Percentiles rank a stretch among this genome's conserved stretches.
These are phyloP conservation scores for Azemiops feae DNA, from an alignment of 2,113 vertebrate species.

Conservation along the genomic window DNA sequence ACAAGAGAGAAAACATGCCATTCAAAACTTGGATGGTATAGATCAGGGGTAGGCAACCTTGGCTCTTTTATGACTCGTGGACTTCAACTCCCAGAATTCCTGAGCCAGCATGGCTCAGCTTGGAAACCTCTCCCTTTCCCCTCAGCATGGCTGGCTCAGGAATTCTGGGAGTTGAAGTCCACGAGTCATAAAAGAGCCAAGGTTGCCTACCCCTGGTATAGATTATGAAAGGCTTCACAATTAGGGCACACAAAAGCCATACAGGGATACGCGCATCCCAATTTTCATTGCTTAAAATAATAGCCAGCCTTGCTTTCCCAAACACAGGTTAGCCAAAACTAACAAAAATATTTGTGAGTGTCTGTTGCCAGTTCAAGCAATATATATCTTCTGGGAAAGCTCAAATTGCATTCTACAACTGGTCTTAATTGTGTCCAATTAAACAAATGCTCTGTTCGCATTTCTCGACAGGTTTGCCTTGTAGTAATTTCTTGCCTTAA, in stretches of 20 bases:
- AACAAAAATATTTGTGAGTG: background rate
- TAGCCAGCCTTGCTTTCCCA: background rate
- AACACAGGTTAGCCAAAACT: background rate
- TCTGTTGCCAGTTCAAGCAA: background rate
- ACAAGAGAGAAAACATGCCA: background rate
- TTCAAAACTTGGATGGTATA: background rate
- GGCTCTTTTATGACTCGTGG: too few relatives aligned
- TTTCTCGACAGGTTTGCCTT: background rate
- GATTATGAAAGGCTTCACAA: background rate
- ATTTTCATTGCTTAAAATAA: background rate
- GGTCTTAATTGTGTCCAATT: background rate
- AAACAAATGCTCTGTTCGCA: background rate
- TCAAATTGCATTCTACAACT: background rate
- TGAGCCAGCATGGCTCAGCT: too few relatives aligned
- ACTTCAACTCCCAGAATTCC: too few relatives aligned
- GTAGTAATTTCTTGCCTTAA: background rate
- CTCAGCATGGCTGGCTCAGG: too few relatives aligned
- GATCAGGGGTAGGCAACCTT: too few relatives aligned
- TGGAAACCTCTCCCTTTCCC: too few relatives aligned
- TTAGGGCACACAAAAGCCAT: background rate
- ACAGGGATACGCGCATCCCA: background rate
- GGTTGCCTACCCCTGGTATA: too few relatives aligned
- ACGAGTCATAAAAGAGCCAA: too few relatives aligned
- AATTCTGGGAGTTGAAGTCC: too few relatives aligned
- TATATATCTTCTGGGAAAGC: background rate